These are phyloP conservation scores for Euzophera pinguis DNA, from an alignment of 2,888 invertebrate species.

Conservation along the genomic window DNA sequence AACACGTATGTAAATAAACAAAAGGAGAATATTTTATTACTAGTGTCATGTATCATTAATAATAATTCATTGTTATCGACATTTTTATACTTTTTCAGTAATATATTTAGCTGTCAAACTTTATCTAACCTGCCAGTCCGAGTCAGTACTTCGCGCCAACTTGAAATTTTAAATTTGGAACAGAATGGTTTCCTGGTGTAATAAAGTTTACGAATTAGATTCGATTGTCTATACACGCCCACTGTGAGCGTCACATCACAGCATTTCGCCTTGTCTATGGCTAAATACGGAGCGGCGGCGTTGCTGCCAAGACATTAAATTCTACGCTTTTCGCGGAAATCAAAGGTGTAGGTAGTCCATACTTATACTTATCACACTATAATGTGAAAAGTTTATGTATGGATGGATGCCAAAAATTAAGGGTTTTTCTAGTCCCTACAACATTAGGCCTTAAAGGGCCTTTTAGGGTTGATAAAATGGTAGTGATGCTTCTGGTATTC, in stretches of 20 bases:
- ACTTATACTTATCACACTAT: too few relatives aligned
- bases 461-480: too few relatives aligned
- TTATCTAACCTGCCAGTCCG: background rate
- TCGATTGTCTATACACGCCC: constrained; percentile 18
- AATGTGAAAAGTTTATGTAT: background rate
- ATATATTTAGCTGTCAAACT: too few relatives aligned
- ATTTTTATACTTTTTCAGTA: too few relatives aligned
- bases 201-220: constrained; percentile 14
- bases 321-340: constrained; percentile 24
- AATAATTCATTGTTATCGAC: too few relatives aligned
- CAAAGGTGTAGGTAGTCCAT: background rate
- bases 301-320: constrained; percentile 26
- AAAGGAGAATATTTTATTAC: too few relatives aligned
- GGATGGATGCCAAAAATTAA: too few relatives aligned
- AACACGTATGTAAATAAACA: too few relatives aligned
- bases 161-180: constrained; percentile 13
- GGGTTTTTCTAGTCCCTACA: too few relatives aligned
- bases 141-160: background rate
- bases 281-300: constrained; percentile 17
- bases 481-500: too few relatives aligned
- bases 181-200: constrained; percentile 9
- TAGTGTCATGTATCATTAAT: too few relatives aligned
- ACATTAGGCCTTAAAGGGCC: too few relatives aligned
- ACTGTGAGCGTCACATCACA: constrained; percentile 27
- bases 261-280: background rate